Evolutionary conservation across 2,888 invertebrate species (phyloP).

Genomic region (Julus scandinavius): DNA sequence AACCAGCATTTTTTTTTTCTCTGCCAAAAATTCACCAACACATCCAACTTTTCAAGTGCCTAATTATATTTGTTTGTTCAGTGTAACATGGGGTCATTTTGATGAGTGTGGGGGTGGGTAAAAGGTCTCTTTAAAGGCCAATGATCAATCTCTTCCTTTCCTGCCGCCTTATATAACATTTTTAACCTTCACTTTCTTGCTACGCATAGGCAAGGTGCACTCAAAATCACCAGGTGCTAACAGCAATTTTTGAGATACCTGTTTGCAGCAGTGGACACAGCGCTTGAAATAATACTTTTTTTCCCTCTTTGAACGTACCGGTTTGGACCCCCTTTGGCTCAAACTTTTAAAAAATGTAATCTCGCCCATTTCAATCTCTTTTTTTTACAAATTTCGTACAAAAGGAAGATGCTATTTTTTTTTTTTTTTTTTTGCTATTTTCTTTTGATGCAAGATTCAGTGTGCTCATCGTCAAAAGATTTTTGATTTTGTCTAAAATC

Average conservation of each 20-base stretch:
- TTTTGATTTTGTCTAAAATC: neutral
- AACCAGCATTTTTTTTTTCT: neutral
- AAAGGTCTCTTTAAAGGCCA: conserved; percentile 10
- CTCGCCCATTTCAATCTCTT: neutral
- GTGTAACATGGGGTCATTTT: neutral
- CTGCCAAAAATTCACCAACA: neutral
- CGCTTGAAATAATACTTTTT: neutral
- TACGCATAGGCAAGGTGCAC: neutral
- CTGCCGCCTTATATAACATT: neutral
- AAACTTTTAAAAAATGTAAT: neutral
- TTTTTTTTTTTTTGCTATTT: neutral
- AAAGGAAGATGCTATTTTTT: neutral
- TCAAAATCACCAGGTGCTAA: conserved; percentile 16
- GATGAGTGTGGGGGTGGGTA: conserved; percentile 11
- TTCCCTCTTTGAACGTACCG: neutral
- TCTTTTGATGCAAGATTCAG: neutral
- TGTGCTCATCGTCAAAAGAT: neutral
- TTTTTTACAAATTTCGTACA: conserved; percentile 22
- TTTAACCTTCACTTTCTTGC: neutral
- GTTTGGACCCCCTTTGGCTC: conserved; percentile 34
- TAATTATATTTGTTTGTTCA: conserved; percentile 22
- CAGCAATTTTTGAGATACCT: conserved; percentile 4
- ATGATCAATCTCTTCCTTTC: neutral
- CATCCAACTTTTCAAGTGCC: neutral
- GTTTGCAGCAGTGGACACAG: neutral